Percentiles rank a stretch among this genome's conserved stretches.
Evolutionary conservation across 2,888 invertebrate genomes (phyloP).

Genomic region (Pterostichus niger): DNA sequence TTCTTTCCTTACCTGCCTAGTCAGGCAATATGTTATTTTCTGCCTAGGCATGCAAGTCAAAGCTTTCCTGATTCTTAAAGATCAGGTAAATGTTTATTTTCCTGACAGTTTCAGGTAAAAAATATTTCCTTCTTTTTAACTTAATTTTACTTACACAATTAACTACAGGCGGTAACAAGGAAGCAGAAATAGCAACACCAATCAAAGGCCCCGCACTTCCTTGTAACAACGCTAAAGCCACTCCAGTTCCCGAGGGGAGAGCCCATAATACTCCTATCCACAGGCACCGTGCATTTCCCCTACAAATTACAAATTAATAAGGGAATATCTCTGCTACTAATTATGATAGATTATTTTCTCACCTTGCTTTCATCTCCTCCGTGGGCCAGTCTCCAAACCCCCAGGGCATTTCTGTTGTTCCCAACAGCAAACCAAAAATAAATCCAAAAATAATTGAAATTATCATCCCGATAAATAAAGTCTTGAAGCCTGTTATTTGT

Average conservation of each 20-base stretch:
- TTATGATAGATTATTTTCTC: conserved; percentile 58
- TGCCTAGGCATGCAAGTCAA: no score
- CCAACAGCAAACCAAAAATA: conserved; percentile 86
- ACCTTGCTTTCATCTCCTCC: conserved; percentile 89
- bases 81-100: no score
- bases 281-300: conserved; percentile 85
- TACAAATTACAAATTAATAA: conserved; percentile 72
- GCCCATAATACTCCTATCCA: conserved; percentile 90
- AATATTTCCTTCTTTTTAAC: conserved; percentile 6
- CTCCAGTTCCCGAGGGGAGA: conserved; percentile 87
- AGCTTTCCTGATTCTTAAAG: no score
- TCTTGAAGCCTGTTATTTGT: conserved; percentile 85
- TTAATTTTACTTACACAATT: conserved; percentile 84
- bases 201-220: conserved; percentile 92
- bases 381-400: conserved; percentile 89
- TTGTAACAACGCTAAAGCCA: conserved; percentile 90
- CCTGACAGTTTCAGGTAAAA: no score
- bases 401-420: conserved; percentile 88
- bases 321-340: not conserved
- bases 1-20: no score
- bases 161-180: conserved; percentile 90
- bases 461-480: conserved; percentile 84
- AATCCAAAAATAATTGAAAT: conserved; percentile 90
- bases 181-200: conserved; percentile 94
- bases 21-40: no score